Percentiles rank a stretch among this genome's conserved stretches.
Evolutionary conservation across 2,113 vertebrate species (phyloP).

Genomic region (Brachyistius frenatus): DNA sequence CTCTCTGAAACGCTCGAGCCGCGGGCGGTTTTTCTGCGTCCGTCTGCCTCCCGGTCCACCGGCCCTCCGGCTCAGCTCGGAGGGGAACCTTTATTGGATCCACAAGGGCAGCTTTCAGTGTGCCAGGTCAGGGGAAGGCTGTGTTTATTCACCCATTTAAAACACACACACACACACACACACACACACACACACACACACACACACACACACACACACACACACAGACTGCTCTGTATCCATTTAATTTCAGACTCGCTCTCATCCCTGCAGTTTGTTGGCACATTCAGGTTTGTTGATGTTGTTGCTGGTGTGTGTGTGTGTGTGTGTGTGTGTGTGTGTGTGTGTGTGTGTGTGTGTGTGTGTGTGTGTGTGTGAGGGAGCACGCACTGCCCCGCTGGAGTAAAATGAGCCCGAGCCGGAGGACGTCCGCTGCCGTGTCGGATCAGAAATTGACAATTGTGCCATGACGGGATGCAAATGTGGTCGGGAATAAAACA

Average conservation of each 20-base stretch:
- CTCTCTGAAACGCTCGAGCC: slow-evolving; percentile 39
- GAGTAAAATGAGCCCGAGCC: slow-evolving; percentile 7
- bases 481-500: neutral
- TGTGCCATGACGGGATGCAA: neutral
- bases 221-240: slow-evolving; percentile 50
- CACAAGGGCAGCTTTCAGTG: slow-evolving; percentile 65
- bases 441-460: neutral
- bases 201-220: neutral
- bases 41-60: slow-evolving; percentile 31
- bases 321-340: slow-evolving; percentile 8
- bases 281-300: slow-evolving; percentile 48
- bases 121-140: slow-evolving; percentile 67
- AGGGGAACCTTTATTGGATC: slow-evolving; percentile 45
- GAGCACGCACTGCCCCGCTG: neutral
- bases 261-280: slow-evolving; percentile 37
- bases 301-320: slow-evolving; percentile 31
- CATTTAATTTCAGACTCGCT: slow-evolving; percentile 38
- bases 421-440: neutral
- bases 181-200: slow-evolving; percentile 38
- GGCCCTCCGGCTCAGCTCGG: slow-evolving; percentile 35
- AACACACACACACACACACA: too few relatives aligned
- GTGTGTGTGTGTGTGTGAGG: slow-evolving; percentile 6
- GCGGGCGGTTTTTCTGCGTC: slow-evolving; percentile 20
- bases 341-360: slow-evolving; percentile 2
- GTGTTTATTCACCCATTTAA: slow-evolving; percentile 65